These are phyloP conservation scores for Erythrocercus mccallii DNA, from an alignment of 2,113 vertebrate genomes.

Conservation along the genomic window DNA sequence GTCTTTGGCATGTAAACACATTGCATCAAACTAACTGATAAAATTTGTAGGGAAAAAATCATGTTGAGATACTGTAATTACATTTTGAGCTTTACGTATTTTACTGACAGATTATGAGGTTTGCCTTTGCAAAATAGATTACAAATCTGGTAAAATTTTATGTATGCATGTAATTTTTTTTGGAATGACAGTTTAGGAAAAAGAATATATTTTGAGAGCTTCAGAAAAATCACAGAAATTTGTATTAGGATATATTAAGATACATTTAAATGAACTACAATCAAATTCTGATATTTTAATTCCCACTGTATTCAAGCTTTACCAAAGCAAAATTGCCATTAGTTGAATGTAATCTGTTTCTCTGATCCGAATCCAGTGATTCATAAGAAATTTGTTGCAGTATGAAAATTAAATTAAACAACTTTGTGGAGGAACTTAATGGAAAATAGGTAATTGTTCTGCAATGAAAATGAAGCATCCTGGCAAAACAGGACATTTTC, in stretches of 20 bases:
- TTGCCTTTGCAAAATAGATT: neutral
- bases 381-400: neutral
- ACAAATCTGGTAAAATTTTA: neutral
- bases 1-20: neutral
- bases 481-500: neutral
- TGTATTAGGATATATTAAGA: neutral
- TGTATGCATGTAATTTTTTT: neutral
- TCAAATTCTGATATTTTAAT: neutral
- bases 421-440: neutral
- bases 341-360: neutral
- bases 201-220: neutral
- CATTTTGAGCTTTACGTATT: neutral
- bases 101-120: neutral
- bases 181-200: neutral
- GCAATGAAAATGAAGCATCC: neutral
- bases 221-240: neutral
- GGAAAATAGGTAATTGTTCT: neutral
- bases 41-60: neutral
- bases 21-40: neutral
- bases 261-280: neutral
- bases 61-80: neutral
- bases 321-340: neutral
- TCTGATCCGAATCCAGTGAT: neutral
- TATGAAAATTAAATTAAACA: neutral
- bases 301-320: neutral